A percentile compares a stretch with the other conserved stretches of the same genome.
Evolutionary conservation across 2,797 vertebrate species (phyloP).

Genomic region (Euphonia xanthogaster): DNA sequence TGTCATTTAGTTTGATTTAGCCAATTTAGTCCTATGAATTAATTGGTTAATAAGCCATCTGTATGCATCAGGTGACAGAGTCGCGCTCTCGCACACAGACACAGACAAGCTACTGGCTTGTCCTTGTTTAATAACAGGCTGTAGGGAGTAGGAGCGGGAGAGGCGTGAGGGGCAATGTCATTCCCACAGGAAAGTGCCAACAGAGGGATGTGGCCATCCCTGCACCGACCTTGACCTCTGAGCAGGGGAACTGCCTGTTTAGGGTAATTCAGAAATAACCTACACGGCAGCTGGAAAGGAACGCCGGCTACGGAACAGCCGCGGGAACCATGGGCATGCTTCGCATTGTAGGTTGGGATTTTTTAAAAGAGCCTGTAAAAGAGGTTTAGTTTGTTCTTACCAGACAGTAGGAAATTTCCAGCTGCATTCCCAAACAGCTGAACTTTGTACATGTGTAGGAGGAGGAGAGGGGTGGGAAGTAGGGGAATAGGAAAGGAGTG

Average conservation of each 20-base stretch:
- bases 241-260: not conserved
- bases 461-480: not conserved
- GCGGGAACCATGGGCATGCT: accelerated
- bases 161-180: constrained; percentile 3
- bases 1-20: constrained; percentile 76
- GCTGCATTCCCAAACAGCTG: not conserved
- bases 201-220: not conserved
- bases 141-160: not conserved
- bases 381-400: not conserved
- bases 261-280: not conserved
- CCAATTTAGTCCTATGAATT: constrained; percentile 73
- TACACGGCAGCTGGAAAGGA: not conserved
- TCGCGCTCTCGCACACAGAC: constrained; percentile 38
- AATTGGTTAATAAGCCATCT: constrained; percentile 78
- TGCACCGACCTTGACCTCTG: constrained; percentile 28
- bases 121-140: constrained; percentile 64
- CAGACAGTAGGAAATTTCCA: constrained; percentile 26
- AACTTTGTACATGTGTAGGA: constrained; percentile 20
- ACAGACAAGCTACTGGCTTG: constrained; percentile 57
- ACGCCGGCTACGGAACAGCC: not conserved
- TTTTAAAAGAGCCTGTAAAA: not conserved
- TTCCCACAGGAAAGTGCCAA: not conserved
- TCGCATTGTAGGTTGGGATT: not conserved
- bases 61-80: constrained; percentile 67
- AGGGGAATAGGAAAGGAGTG: not conserved